Conservation (phyloP, 2,888 invertebrate species). For the Trichogramma dendrolimi region DNA sequence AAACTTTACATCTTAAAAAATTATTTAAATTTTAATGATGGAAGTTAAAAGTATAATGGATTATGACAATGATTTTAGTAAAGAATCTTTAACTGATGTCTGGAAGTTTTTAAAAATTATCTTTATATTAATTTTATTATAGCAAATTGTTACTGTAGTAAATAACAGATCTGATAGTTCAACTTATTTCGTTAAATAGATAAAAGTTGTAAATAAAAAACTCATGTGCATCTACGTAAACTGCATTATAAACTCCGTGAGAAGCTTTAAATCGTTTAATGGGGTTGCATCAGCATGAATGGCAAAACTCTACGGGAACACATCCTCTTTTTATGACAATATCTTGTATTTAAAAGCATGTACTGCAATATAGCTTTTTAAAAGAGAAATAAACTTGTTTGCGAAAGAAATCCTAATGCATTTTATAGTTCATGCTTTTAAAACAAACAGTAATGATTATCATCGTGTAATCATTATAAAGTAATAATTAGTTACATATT, state of each 20-base stretch:
- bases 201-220: constrained; percentile 21
- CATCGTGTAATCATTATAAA: no score
- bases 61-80: neutral
- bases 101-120: neutral
- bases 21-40: constrained; percentile 12
- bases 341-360: constrained; percentile 3
- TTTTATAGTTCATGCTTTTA: no score
- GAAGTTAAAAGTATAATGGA: neutral
- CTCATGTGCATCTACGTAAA: constrained; percentile 8
- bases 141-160: no score
- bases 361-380: neutral
- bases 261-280: constrained; percentile 16
- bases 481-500: no score
- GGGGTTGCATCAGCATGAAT: neutral
- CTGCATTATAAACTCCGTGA: constrained; percentile 8
- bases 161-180: no score
- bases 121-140: no score
- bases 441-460: no score
- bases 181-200: neutral
- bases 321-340: constrained; percentile 9
- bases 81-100: neutral
- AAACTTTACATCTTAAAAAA: constrained; percentile 17
- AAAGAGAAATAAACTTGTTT: no score
- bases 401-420: no score
- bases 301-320: neutral